Conservation (phyloP, 2,888 invertebrate genomes). For the Eremobia ochroleuca region DNA sequence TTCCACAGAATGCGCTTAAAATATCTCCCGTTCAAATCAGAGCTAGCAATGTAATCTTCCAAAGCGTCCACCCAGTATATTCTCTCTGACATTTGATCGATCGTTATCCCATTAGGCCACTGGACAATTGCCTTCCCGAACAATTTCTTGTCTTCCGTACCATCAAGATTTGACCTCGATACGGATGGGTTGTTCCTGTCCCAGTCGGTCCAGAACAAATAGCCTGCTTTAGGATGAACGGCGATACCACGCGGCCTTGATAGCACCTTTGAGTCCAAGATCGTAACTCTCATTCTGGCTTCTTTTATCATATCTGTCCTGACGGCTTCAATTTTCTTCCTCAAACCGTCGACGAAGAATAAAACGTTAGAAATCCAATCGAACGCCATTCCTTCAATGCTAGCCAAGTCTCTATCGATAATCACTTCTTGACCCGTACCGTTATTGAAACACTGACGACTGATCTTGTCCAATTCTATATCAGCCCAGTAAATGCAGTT, state of each 20-base stretch:
- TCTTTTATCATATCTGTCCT: conserved; percentile 91
- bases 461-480: conserved; percentile 94
- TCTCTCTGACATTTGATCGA: conserved; percentile 95
- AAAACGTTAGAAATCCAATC: conserved; percentile 97
- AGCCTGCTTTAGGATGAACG: conserved; percentile 95
- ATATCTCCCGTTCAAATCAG: conserved; percentile 93
- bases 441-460: conserved; percentile 94
- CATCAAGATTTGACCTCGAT: conserved; percentile 95
- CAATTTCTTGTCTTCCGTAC: conserved; percentile 92
- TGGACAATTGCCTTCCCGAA: conserved; percentile 93
- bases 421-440: conserved; percentile 92
- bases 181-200: conserved; percentile 94
- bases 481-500: conserved; percentile 98
- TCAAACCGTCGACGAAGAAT: conserved; percentile 96
- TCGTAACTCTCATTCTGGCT: conserved; percentile 94
- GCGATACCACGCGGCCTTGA: conserved; percentile 95
- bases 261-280: conserved; percentile 92
- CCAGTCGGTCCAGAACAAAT: conserved; percentile 97
- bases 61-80: conserved; percentile 97
- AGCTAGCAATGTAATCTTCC: conserved; percentile 95
- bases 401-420: conserved; percentile 94
- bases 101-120: conserved; percentile 97
- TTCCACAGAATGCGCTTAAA: conserved; percentile 93
- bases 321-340: conserved; percentile 95
- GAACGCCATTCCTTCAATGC: conserved; percentile 96